Conservation (phyloP, 1,140 invertebrate species). For the Pentalonia nigronervosa region DNA sequence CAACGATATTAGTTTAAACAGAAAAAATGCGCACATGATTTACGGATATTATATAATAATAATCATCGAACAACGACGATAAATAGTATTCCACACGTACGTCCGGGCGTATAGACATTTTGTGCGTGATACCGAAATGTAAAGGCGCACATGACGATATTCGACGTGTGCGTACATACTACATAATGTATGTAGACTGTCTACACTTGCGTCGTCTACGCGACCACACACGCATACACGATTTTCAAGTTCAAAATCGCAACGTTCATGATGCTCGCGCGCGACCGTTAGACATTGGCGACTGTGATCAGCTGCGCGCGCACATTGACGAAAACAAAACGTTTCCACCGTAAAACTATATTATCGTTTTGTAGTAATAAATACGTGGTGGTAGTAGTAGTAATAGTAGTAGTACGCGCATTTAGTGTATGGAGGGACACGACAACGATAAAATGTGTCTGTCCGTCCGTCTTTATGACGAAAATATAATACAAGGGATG, state of each 20-base stretch:
- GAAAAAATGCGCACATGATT: neutral
- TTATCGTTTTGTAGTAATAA: neutral
- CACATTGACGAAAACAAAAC: neutral
- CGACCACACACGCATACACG: neutral
- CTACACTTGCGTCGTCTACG: neutral
- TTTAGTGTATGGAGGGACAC: neutral
- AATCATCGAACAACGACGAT: neutral
- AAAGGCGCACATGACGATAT: neutral
- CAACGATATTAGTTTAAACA: neutral
- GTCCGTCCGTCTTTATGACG: neutral
- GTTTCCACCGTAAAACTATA: neutral
- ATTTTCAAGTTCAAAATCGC: constrained; percentile 43
- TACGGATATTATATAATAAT: neutral
- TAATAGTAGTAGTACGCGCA: neutral
- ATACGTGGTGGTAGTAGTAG: neutral
- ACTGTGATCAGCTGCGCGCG: neutral
- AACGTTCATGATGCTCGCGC: neutral
- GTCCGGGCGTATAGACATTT: neutral
- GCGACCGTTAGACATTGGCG: neutral
- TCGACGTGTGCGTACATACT: neutral
- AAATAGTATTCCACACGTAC: neutral
- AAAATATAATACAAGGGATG: too few species aligned
- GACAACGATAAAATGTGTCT: neutral
- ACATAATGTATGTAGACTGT: neutral
- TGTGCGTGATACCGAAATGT: neutral